Evolutionary conservation across 2,797 vertebrate species (phyloP), one percentile per base, ranked within the genome.

Genomic region (Hylomyscus alleni): DNA sequence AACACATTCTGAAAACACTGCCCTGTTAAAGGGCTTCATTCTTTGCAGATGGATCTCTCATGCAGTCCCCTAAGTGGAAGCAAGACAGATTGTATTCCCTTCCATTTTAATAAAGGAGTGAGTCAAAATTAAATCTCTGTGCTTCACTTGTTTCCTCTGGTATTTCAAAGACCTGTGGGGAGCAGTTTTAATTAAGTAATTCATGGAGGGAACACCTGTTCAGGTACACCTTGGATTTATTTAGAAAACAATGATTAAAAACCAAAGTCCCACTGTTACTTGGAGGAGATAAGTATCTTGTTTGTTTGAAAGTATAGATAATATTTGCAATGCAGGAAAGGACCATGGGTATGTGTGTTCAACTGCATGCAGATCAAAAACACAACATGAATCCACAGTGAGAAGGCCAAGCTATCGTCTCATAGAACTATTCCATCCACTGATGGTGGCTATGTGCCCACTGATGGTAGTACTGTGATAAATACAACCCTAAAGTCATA

Each of bases 161-260:
- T 92, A 97, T 93, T 94, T 97, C 91, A 88, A 95, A 73, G 31
- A 54, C 72, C 96, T 97, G 93, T 3, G 12, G 94, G 97, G 97
- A 96, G 85, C 73, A 80, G 34, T n/a, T 98, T 98, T 98, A 98
- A 98, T 98, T 98, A 98, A 98, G 97, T 95, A 97, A 97, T 96
- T 95, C 96, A 95, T 69, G 26, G 90, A 82, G 37, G 95, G 77
- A 97, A 96, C 90, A 97, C 97, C 96, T 98, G 97, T 97, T 98
- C 88, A 96, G 94, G 85, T 97, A 60, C 65, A 95, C 54, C n/a
- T 69, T 75, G 47, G 20, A 60, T 97, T 97, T 95, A 95, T 92
- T 98, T 97, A 72, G 93, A 89, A 97, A 97, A 81, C 86, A 69
- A 12, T 91, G 40, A 96, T 97, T 98, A 95, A 97, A 98, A 98